Conservation (phyloP, 2,797 vertebrate species). For the Manis javanica region DNA sequence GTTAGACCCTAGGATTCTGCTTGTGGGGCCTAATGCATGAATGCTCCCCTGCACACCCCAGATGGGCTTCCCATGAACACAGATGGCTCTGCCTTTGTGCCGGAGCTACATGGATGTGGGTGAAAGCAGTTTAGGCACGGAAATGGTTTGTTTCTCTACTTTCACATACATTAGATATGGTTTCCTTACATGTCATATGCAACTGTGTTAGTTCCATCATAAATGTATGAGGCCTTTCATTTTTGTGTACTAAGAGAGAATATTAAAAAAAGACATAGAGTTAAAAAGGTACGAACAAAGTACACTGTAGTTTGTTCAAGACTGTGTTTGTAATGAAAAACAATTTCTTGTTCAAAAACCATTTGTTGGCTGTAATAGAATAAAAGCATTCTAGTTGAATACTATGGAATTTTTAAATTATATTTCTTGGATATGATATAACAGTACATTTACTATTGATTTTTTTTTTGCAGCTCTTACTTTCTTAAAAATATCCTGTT, state of each 20-base stretch:
- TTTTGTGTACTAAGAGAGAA: neutral
- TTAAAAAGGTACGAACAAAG: neutral
- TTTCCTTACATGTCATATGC: neutral
- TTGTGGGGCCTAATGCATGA: neutral
- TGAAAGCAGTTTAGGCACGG: neutral
- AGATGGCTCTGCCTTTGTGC: neutral
- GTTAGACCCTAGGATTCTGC: neutral
- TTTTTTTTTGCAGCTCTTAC: neutral
- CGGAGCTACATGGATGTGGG: neutral
- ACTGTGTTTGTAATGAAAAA: slow-evolving; percentile 35
- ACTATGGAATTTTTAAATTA: neutral
- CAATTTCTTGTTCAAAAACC: neutral
- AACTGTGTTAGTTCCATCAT: neutral
- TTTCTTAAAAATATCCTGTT: neutral
- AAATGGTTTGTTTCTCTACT: neutral
- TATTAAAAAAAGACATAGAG: neutral
- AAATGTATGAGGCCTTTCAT: neutral
- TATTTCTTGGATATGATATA: neutral
- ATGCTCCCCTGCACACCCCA: neutral
- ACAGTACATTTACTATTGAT: neutral
- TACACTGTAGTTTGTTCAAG: slow-evolving; percentile 1
- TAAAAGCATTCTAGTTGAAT: slow-evolving; percentile 29
- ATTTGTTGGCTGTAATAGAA: neutral
- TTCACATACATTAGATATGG: neutral
- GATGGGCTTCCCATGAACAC: neutral